Base-by-base conservation (phyloP, 2,113 vertebrate species). In the Megalops atlanticus region DNA sequence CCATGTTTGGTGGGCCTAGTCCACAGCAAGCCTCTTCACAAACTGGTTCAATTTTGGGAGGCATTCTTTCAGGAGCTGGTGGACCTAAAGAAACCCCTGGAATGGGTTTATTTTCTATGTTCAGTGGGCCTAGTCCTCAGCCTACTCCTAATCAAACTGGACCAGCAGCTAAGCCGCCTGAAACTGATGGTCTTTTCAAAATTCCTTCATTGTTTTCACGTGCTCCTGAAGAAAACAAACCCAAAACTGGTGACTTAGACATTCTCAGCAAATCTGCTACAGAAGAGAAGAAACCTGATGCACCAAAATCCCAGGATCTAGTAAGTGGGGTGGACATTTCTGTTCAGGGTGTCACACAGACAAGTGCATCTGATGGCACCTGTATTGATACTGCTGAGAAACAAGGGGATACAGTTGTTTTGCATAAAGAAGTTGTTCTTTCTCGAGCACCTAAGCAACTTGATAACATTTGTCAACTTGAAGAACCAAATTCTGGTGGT, bases 81-180 rank as follows among this genome's bases (percentile, higher is more conserved):
- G 82, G 88, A 73, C 52, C 84, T 41, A 87, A 83, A 64, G 85
- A 88, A 4, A 27, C 79, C 33, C 71, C 84, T 69, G 85, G 85
- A 83, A 92, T 84, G 74, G 90, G 83, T 85, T 71, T 95, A 79
- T 94, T 96, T 89, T 94, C 95, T 45, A 93, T 95, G 80, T 91
- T 96, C 78, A 91, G 85, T 84, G 89, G 83, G 77, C 40, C 82
- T n/a, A 83, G 31, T 81, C 74, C 77, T 70, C 83, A 81, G 31
- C 86, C 77, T 83, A 43, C 81, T 74, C 21, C 88, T 1, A 80
- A 69, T 89, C 84, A 71, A 91, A 91, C 14, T 89, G 91, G 78
- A 78, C 84, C 85, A 88, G 83, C 70, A 85, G 75, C 78, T 76
- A 85, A 85, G 88, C 80, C 85, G 88, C 84, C 84, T 89, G 89